Evolutionary conservation across 2,888 invertebrate genomes (phyloP).

Genomic region (Ethmia dodecea): DNA sequence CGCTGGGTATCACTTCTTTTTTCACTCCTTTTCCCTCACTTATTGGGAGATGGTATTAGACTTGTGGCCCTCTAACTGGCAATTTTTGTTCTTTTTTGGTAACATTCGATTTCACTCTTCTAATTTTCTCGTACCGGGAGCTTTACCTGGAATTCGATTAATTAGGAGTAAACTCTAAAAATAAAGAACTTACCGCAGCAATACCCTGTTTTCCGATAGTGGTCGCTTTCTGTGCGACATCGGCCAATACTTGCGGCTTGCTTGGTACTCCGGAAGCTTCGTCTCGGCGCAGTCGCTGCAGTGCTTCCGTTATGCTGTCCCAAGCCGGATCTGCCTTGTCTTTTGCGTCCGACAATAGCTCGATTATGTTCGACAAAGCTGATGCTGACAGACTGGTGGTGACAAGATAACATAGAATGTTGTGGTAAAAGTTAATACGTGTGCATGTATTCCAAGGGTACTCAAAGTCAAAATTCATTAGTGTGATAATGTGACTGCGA

Average conservation of each 20-base stretch:
- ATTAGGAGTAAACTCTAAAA: too few relatives aligned
- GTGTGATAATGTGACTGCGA: too few relatives aligned
- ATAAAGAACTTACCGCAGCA: slow-evolving; percentile 49
- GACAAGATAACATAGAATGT: background rate
- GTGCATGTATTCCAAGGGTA: too few relatives aligned
- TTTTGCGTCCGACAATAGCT: slow-evolving; percentile 44
- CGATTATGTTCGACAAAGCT: slow-evolving; percentile 50
- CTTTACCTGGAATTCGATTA: too few relatives aligned
- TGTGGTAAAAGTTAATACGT: background rate
- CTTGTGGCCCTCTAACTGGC: too few relatives aligned
- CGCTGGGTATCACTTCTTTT: too few relatives aligned
- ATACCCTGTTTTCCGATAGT: slow-evolving; percentile 40
- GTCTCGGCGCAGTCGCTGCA: slow-evolving; percentile 35
- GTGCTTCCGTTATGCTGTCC: slow-evolving; percentile 37
- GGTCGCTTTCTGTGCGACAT: slow-evolving; percentile 43
- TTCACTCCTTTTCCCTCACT: too few relatives aligned
- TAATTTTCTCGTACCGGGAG: too few relatives aligned
- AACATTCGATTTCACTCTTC: too few relatives aligned
- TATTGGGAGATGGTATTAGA: too few relatives aligned
- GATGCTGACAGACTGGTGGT: slow-evolving; percentile 57
- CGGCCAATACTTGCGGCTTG: slow-evolving; percentile 33
- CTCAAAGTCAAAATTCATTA: too few relatives aligned
- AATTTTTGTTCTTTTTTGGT: too few relatives aligned
- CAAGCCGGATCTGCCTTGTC: slow-evolving; percentile 40
- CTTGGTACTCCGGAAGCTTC: slow-evolving; percentile 47